phyloP scores from a whole-genome alignment of 2,113 vertebrate species.

The Percopsis transmontana region DNA sequence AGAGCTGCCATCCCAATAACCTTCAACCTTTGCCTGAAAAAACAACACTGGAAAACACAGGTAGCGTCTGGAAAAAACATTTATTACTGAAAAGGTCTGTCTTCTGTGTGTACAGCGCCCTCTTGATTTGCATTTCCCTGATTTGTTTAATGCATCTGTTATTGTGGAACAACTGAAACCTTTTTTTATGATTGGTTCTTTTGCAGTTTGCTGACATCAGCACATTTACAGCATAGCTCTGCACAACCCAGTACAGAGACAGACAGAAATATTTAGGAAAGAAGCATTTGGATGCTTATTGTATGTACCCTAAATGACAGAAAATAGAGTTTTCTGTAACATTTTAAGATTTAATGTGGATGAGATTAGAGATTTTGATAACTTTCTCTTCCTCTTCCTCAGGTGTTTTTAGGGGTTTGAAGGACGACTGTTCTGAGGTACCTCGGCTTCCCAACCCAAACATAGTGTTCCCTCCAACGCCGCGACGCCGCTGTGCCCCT shows the following conservation, averaged over 20 bases:
- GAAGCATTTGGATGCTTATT: background rate
- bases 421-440: constrained; percentile 82
- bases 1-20: constrained; percentile 50
- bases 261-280: background rate
- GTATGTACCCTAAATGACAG: no score
- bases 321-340: background rate
- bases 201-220: no score
- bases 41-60: constrained; percentile 53
- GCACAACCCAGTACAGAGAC: no score
- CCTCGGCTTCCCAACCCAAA: constrained; percentile 94
- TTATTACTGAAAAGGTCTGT: background rate
- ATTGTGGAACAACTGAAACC: no score
- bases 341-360: background rate
- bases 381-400: background rate
- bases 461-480: constrained; percentile 91
- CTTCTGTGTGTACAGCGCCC: background rate
- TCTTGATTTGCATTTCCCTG: background rate
- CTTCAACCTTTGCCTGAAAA: constrained; percentile 60
- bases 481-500: constrained; percentile 87
- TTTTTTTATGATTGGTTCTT: no score
- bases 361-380: background rate
- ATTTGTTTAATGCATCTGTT: no score
- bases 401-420: constrained; percentile 74
- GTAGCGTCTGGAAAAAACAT: constrained; percentile 35
- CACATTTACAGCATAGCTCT: no score